Base-by-base conservation (phyloP, 1,140 invertebrate genomes). In the Calliopsis andreniformis region DNA sequence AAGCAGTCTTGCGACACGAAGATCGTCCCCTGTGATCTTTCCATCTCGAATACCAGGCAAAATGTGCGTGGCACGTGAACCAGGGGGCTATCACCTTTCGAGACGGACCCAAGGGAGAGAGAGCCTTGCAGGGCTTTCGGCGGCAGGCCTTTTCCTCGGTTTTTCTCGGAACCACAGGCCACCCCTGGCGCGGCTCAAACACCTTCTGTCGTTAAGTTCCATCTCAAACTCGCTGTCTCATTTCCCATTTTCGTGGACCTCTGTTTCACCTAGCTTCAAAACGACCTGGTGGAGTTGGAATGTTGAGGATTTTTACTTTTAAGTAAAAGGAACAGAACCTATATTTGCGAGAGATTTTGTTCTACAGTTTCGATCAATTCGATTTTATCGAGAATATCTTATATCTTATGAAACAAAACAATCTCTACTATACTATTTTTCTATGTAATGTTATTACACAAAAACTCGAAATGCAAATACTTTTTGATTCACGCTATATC, bases 1-100 rank as follows among this genome's bases (percentile, higher is more conserved):
- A 10, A 67, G 28, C 42, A 14, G 42, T 73, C 47, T 63, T 66
- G 25, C 76, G 79, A 62, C 66, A 67, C 67, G 12, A 43, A 79
- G 64, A 83, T 79, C 45, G 53, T 63, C 42, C 51, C 45, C 28
- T 25, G 51, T 78, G 76, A 71, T 82, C 35, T 39, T 67, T 58
- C 53, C n/a, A 35, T 67, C 43, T 51, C 43, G 66, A 25, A 76
- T 47, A 32, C 35, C 47, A 49, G 67, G 20, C 35, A 71, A 76
- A 84, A 84, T 84, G 77, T 84, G 82, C 71, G 35, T 25, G 70
- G 64, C 80, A 76, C 77, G 66, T 73, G 82, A 83, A 67, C 43
- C 35, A 51, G n/a, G 43, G 20, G 43, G 77, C 47, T 77, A 69
- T 77, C 76, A 51, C 56, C 77, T 83, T 68, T 84, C 66, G 63